Conservation (phyloP, 2,113 vertebrate species). For the Erythrocebus patas region DNA sequence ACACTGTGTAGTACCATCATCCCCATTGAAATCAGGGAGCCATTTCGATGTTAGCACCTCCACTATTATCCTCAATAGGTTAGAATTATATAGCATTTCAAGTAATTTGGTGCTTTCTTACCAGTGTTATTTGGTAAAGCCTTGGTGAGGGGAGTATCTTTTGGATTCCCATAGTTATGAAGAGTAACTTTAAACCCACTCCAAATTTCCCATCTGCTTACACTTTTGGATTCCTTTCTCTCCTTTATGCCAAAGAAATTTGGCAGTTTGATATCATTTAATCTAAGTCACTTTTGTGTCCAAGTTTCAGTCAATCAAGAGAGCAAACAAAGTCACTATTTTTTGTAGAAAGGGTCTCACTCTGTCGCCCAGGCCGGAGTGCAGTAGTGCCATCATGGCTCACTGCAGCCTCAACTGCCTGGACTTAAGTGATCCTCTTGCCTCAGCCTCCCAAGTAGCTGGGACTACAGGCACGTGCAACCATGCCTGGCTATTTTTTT, state of each 20-base stretch:
- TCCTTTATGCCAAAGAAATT: neutral
- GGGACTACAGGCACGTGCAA: too few species aligned
- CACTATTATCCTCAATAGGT: neutral
- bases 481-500: too few species aligned
- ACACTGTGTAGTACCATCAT: neutral
- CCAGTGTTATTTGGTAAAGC: neutral
- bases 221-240: neutral
- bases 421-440: too few species aligned
- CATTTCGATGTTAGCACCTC: neutral
- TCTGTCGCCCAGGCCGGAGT: too few species aligned
- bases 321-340: neutral
- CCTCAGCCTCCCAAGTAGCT: too few species aligned
- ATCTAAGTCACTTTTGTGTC: neutral
- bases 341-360: too few species aligned
- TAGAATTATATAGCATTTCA: neutral
- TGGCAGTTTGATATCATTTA: neutral
- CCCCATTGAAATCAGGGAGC: neutral
- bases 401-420: too few species aligned
- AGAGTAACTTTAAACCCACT: neutral
- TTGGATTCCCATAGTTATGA: neutral
- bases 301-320: neutral
- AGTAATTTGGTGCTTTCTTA: neutral
- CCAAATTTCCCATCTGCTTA: neutral
- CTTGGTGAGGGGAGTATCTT: neutral
- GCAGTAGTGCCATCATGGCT: too few species aligned